A percentile compares a stretch with the other conserved stretches of the same genome.
Evolutionary conservation across 1,140 invertebrate species (phyloP).

Genomic region (Globodera rostochiensis): DNA sequence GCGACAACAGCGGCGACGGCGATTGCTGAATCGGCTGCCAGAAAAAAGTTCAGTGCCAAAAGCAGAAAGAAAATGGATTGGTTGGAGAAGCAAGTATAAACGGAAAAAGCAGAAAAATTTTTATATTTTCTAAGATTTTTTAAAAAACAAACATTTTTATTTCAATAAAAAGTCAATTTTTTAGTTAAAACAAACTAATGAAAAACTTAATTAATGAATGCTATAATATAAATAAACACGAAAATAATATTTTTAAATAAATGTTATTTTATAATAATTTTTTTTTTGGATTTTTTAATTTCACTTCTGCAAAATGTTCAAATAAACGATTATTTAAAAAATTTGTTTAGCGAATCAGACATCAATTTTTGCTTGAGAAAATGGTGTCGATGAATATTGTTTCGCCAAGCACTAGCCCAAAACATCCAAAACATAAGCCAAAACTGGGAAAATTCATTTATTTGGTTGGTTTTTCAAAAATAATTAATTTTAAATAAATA

Average conservation of each 20-base stretch:
- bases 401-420: neutral
- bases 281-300: too few species aligned
- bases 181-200: neutral
- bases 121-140: neutral
- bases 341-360: neutral
- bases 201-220: neutral
- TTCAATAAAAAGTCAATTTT: neutral
- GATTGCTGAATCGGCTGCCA: neutral
- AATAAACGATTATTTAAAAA: neutral
- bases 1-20: neutral
- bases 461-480: constrained; percentile 41
- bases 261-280: neutral
- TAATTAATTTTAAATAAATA: constrained; percentile 24
- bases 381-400: constrained; percentile 42
- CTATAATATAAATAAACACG: too few species aligned
- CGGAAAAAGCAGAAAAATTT: neutral
- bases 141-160: neutral
- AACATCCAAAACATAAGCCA: constrained; percentile 50
- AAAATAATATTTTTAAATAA: neutral
- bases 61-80: constrained; percentile 4
- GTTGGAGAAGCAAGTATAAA: constrained; percentile 14
- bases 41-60: neutral
- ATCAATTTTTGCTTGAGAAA: constrained; percentile 18
- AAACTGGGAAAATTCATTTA: constrained; percentile 66
- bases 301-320: neutral